Base-by-base conservation (phyloP, 2,888 invertebrate genomes). In the Aporophyla nigra region DNA sequence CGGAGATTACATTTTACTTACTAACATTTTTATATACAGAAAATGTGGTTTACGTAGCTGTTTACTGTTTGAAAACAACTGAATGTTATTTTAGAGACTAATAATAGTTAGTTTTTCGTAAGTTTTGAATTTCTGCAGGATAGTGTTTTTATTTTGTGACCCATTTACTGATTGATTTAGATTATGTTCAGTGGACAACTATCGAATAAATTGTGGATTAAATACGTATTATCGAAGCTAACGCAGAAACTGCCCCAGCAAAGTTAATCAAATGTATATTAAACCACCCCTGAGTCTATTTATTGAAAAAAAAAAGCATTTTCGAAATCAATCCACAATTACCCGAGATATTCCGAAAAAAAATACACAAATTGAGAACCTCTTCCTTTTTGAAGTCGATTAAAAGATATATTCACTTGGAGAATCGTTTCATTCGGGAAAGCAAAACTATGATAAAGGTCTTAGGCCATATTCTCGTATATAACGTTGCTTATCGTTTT, bases 1-100 rank as follows among this genome's bases (percentile, higher is more conserved):
- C 53, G 53, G 43, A 62, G 65, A 84, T 83, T 71, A 67, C 63
- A 69, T 71, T 85, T 80, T 85, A 49, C 51, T 62, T 80, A 62
- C 59, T 46, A 68, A 63, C 49, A 74, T 68, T 73, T 75, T 76
- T 82, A 10, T 68, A 12, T 21, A 24, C 16, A 12, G 53, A 56
- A 61, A 49, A 69, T 56, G 19, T 43, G 27, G 40, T 68, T 19
- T 56, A 51, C 40, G 1, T 24, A 21, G 33, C 10, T 53, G 21
- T 51, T 61, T 43, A 65, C 7, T 16, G 5, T 58, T 74, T 24
- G 27, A 1, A 27, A 49, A 49, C 6, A 56, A 14, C 5, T 27
- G 14, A 58, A 27, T 16, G 14, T 27, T 54, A 27, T 54, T 53
- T 14, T 1, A 21, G 14, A 54, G 19, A 1, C 6, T 24, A 46